phyloP scores from a whole-genome alignment of 1,140 invertebrate genomes.

The Muscidifurax raptorellus region DNA sequence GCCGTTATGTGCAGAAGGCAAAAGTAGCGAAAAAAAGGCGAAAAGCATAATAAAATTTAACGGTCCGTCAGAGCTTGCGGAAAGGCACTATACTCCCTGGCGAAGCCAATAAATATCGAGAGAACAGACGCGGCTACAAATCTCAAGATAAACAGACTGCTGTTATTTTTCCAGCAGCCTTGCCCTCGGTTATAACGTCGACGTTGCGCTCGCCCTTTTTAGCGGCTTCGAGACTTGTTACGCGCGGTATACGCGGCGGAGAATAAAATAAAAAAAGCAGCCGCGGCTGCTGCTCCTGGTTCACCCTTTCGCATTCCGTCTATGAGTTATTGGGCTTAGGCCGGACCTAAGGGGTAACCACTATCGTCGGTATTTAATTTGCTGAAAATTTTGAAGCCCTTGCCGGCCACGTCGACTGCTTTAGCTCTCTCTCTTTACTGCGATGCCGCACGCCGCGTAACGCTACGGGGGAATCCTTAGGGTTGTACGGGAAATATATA shows the following conservation, averaged over 20 bases:
- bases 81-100: conserved; percentile 28
- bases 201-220: conserved; percentile 38
- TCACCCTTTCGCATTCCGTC: conserved; percentile 66
- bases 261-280: conserved; percentile 37
- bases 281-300: conserved; percentile 20
- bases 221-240: conserved; percentile 43
- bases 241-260: neutral
- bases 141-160: conserved; percentile 70
- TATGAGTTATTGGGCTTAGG: conserved; percentile 66
- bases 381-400: conserved; percentile 57
- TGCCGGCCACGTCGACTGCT: conserved; percentile 41
- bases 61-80: conserved; percentile 64
- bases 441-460: neutral
- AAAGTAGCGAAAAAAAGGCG: conserved; percentile 49
- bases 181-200: conserved; percentile 30
- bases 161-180: conserved; percentile 63
- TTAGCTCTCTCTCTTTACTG: neutral
- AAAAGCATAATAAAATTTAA: conserved; percentile 71
- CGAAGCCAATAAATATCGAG: conserved; percentile 70
- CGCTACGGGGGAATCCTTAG: conserved; percentile 41
- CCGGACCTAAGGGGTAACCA: conserved; percentile 64
- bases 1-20: conserved; percentile 52
- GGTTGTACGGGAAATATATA: conserved; percentile 47
- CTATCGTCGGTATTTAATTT: conserved; percentile 68
- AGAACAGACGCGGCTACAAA: conserved; percentile 69